Percentiles rank a stretch among this genome's conserved stretches.
These are phyloP conservation scores for Catostomus latipinnis DNA, from an alignment of 2,797 vertebrate genomes.

Conservation along the genomic window DNA sequence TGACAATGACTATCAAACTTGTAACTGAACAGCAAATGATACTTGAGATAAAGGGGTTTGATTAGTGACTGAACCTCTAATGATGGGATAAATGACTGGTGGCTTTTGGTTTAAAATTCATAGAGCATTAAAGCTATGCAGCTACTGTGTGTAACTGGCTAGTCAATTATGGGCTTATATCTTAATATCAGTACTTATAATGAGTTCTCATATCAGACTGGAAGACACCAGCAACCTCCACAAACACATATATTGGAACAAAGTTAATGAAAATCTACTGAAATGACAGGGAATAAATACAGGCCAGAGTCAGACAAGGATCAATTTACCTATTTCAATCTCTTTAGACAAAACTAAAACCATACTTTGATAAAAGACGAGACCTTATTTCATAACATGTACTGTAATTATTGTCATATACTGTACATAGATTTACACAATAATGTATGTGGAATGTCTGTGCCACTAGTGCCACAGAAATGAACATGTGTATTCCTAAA, in stretches of 20 bases:
- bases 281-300: not conserved
- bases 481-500: too few species aligned
- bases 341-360: not conserved
- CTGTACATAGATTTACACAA: not conserved
- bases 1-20: not conserved
- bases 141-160: not conserved
- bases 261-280: not conserved
- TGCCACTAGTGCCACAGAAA: too few species aligned
- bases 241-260: not conserved
- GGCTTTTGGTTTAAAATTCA: slow-evolving; percentile 3
- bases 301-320: not conserved
- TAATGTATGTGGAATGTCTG: too few species aligned
- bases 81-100: not conserved
- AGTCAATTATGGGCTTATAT: slow-evolving; percentile 13
- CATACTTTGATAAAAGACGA: too few species aligned
- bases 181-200: slow-evolving; percentile 16
- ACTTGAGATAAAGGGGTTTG: slow-evolving; percentile 24
- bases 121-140: slow-evolving; percentile 11
- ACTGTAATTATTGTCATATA: not conserved
- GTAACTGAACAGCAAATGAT: not conserved
- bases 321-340: not conserved
- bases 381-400: not conserved
- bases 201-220: slow-evolving; percentile 1
- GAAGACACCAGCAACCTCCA: not conserved
- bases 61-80: not conserved